Conservation (phyloP, 1,140 invertebrate species). For the Heliothis subflexa region DNA sequence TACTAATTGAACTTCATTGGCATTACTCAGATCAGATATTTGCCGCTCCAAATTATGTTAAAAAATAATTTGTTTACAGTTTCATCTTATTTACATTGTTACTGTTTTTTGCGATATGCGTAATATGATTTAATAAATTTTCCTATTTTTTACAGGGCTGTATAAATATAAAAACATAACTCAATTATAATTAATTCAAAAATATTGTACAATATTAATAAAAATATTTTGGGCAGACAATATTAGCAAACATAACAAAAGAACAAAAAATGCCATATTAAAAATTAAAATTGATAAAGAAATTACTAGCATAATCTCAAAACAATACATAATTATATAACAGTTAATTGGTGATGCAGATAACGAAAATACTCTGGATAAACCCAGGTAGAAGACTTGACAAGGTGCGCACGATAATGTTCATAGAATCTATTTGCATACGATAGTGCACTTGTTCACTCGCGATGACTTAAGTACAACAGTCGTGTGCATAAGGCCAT, state of each 20-base stretch:
- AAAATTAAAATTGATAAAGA: conserved; percentile 61
- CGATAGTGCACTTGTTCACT: conserved; percentile 55
- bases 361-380: conserved; percentile 33
- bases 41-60: conserved; percentile 70
- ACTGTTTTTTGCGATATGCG: conserved; percentile 75
- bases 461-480: conserved; percentile 59
- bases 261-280: conserved; percentile 69
- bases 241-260: conserved; percentile 83
- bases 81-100: conserved; percentile 77
- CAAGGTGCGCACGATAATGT: conserved; percentile 36
- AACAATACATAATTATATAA: conserved; percentile 54
- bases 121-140: conserved; percentile 77
- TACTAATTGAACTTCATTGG: conserved; percentile 39
- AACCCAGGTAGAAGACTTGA: conserved; percentile 16
- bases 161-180: conserved; percentile 79
- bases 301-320: conserved; percentile 79
- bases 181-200: conserved; percentile 70
- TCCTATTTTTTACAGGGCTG: conserved; percentile 72
- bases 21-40: conserved; percentile 60
- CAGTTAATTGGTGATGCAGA: conserved; percentile 52
- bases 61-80: conserved; percentile 77
- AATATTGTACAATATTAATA: conserved; percentile 75
- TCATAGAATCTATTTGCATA: conserved; percentile 47
- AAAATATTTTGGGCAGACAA: conserved; percentile 73
- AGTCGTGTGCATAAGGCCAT: conserved; percentile 61